These are phyloP conservation scores for Zingel zingel DNA, from an alignment of 2,113 vertebrate genomes.

Conservation along the genomic window DNA sequence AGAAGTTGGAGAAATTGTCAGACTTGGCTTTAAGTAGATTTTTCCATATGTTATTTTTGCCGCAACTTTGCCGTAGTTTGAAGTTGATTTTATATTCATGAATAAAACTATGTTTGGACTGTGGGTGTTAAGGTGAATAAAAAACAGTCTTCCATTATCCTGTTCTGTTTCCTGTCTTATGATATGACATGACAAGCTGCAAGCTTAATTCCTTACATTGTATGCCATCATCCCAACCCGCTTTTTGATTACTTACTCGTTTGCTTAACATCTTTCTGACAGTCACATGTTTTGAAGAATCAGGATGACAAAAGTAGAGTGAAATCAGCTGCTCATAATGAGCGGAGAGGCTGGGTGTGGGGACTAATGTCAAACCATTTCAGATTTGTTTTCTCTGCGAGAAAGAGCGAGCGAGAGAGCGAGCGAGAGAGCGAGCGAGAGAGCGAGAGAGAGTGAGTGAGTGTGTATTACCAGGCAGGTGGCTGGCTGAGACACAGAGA, in stretches of 20 bases:
- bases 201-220: background rate
- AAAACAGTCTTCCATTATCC: too few relatives aligned
- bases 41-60: too few relatives aligned
- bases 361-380: conserved; percentile 33
- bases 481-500: conserved; percentile 36
- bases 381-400: conserved; percentile 24
- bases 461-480: conserved; percentile 46
- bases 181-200: too few relatives aligned
- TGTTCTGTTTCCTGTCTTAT: too few relatives aligned
- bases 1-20: too few relatives aligned
- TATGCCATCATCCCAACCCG: background rate
- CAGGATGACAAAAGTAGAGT: background rate
- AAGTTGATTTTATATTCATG: too few relatives aligned
- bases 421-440: background rate
- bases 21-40: too few relatives aligned
- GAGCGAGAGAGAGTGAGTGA: background rate
- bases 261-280: background rate
- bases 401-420: background rate
- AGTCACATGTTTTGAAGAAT: background rate
- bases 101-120: too few relatives aligned
- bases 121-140: too few relatives aligned
- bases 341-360: background rate
- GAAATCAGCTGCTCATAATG: background rate
- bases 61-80: too few relatives aligned
- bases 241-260: background rate